Base-by-base conservation (phyloP, 2,888 invertebrate genomes). In the Andricus curvator region DNA sequence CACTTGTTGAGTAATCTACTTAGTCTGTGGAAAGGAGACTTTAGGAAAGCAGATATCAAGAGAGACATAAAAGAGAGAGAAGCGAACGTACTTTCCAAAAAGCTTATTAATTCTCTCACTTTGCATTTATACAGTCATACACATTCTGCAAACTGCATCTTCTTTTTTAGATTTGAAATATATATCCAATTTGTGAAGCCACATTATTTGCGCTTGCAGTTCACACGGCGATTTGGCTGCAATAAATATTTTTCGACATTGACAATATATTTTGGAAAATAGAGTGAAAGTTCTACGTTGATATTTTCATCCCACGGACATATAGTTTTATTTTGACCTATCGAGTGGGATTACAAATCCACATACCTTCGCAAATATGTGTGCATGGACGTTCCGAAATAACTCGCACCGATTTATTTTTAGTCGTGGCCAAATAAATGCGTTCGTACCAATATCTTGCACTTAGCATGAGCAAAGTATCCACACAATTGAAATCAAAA, bases 1-100 rank as follows among this genome's bases (percentile, higher is more conserved):
- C 92, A 92, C 92, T 92, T 92, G 91, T 92, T 92, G 91, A 92
- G 91, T 91, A 92, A 92, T 92, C 91, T 91, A 89, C 91, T 91
- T 91, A 90, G 89, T 88, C 88, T 85, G 84, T 85, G 84, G 82
- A 88, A 88, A 89, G 88, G 89, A 89, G 29, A 70, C 5, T 22
- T 68, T 68, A 22, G 68, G 22, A 44, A 68, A 68, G 22, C 44
- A 25, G 68, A 68, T 68, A 44, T 6, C 8, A 68, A 22, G 41
- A 68, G 15, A 13, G 17, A 15, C 22, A 20, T 20, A 22, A 41
- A 44, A 68, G 15, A 22, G 5, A 44, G 44, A 44, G 44, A 15
- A 15, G 44, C 13, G 44, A 44, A 44, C 15, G 13, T 44, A 15
- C 15, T 44, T 44, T 44, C 13, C 15, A 15, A 44, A 44, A 15